A percentile compares a stretch with the other conserved stretches of the same genome.
Conservation (phyloP, 92 coral and sea anemone species). For the Pocillopora meandrina region DNA sequence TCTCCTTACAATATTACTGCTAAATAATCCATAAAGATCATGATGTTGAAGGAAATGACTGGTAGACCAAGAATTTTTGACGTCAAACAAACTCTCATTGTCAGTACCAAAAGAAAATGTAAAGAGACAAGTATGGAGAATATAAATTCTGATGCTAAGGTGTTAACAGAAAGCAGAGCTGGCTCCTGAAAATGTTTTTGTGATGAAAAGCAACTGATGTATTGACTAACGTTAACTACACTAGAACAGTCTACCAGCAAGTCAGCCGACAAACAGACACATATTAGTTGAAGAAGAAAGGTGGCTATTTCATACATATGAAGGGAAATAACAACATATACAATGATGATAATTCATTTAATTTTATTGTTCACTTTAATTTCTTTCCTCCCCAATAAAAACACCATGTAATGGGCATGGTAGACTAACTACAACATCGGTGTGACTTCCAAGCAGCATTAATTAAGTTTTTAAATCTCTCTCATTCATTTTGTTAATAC, state of each 20-base stretch:
- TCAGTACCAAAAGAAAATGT: no score
- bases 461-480: not conserved
- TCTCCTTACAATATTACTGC: no score
- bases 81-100: no score
- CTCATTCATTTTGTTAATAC: not conserved
- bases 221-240: no score
- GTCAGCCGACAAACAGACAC: not conserved
- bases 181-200: no score
- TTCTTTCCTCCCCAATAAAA: constrained; percentile 26
- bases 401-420: constrained; percentile 10
- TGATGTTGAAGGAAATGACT: no score
- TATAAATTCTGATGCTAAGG: no score
- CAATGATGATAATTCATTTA: not conserved
- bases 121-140: no score
- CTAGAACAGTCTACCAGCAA: not conserved
- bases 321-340: not conserved
- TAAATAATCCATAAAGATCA: no score
- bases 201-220: no score
- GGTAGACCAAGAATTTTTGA: no score
- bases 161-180: no score
- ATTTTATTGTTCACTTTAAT: constrained; percentile 10
- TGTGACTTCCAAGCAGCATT: not conserved
- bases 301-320: not conserved
- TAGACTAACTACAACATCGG: constrained; percentile 21
- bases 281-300: not conserved